A percentile compares a stretch with the other conserved stretches of the same genome.
These are phyloP conservation scores for Thumatha senex DNA, from an alignment of 2,888 invertebrate species.

Conservation along the genomic window DNA sequence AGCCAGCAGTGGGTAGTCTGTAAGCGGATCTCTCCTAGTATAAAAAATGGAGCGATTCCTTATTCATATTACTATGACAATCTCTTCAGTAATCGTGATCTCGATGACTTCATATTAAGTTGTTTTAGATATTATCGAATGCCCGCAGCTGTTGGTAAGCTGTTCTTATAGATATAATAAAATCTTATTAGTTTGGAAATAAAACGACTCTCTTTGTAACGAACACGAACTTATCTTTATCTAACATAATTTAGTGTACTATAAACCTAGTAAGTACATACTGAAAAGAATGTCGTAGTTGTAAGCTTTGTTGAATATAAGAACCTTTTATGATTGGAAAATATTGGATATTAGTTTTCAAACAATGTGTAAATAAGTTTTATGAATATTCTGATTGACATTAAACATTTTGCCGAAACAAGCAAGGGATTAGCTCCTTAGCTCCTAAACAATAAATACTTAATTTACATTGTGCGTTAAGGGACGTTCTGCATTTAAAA, in stretches of 20 bases:
- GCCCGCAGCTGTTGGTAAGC: constrained; percentile 9
- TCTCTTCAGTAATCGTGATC: too few relatives aligned
- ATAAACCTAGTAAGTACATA: too few relatives aligned
- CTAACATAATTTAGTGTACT: not conserved
- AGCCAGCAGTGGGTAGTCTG: too few relatives aligned
- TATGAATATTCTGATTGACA: constrained; percentile 1
- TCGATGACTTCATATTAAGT: constrained; percentile 28
- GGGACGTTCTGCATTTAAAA: constrained; percentile 25
- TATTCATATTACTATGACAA: too few relatives aligned
- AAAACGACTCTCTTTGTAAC: too few relatives aligned
- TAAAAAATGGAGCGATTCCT: too few relatives aligned
- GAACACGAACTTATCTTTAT: too few relatives aligned
- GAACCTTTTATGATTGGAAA: not conserved
- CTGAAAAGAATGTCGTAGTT: not conserved
- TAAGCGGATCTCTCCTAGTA: too few relatives aligned
- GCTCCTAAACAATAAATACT: constrained; percentile 13
- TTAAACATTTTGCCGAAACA: not conserved
- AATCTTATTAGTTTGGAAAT: too few relatives aligned
- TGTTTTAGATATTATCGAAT: constrained; percentile 25
- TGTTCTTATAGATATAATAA: too few relatives aligned
- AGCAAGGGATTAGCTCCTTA: constrained; percentile 3
- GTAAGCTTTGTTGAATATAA: not conserved
- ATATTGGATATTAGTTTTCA: not conserved
- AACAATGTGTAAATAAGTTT: too few relatives aligned
- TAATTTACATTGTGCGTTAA: constrained; percentile 21